phyloP scores from a whole-genome alignment of 2,888 invertebrate genomes.

The Scotopteryx bipunctaria region DNA sequence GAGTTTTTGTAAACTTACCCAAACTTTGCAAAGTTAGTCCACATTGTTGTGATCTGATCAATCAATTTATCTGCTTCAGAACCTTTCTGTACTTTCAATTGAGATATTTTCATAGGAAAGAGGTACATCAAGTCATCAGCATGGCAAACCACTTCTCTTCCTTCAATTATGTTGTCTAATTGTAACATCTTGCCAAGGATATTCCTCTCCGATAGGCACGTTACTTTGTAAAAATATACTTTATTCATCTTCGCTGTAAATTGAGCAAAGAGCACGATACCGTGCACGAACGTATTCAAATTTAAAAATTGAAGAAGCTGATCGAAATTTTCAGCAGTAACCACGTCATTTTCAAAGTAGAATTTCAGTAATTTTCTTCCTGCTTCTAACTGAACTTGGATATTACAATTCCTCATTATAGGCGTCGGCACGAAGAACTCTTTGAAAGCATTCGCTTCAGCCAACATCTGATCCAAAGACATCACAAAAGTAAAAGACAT shows the following conservation, averaged over 20 bases:
- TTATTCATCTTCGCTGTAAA: slow-evolving; percentile 45
- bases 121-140: slow-evolving; percentile 58
- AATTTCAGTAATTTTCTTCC: slow-evolving; percentile 43
- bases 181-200: slow-evolving; percentile 41
- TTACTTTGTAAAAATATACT: slow-evolving; percentile 58
- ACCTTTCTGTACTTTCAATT: slow-evolving; percentile 40
- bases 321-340: slow-evolving; percentile 42
- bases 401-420: slow-evolving; percentile 44
- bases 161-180: slow-evolving; percentile 30
- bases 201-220: slow-evolving; percentile 57
- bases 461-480: slow-evolving; percentile 38
- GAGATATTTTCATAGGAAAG: slow-evolving; percentile 43
- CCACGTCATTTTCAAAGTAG: slow-evolving; percentile 47
- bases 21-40: slow-evolving; percentile 68
- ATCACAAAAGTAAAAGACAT: slow-evolving; percentile 35
- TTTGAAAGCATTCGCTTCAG: slow-evolving; percentile 45
- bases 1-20: too few species aligned
- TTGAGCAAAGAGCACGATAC: slow-evolving; percentile 45
- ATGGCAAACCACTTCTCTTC: slow-evolving; percentile 43
- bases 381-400: slow-evolving; percentile 49
- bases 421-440: slow-evolving; percentile 54
- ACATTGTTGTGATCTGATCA: slow-evolving; percentile 53
- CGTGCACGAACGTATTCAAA: slow-evolving; percentile 47
- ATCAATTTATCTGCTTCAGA: slow-evolving; percentile 52
- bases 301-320: slow-evolving; percentile 42